Base-by-base conservation (phyloP, 92 coral and sea anemone genomes). In the Metridium senile region DNA sequence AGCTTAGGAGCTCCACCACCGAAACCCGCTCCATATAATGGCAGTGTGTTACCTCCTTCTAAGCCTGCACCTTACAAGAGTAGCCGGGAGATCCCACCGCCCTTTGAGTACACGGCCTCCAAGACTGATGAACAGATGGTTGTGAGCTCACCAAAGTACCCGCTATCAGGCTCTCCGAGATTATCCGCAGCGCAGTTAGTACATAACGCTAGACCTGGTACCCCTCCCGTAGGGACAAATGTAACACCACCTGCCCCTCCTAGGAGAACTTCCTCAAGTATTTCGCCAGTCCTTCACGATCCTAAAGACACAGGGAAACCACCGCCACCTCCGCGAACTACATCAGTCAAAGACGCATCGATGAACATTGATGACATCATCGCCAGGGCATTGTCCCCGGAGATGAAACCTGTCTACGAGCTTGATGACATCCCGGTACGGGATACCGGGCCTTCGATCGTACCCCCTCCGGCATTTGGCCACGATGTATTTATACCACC, bases 391-490 rank as follows among this genome's bases (percentile, higher is more conserved):
- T 70, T 79, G 70, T 79, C 84, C 1, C 66, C 72, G 16, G 76
- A 79, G 4, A 70, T 79, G 76, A 79, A 79, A 56, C 84, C 84
- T 9, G 30, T 56, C 33, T 58, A 49, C 56, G 84, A 77, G 30
- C 66, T 72, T 29, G 71, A 79, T 34, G 91, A 87, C 34, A 68
- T 83, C 56, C 88, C 91, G 0, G 82, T 82, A 0, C 82, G 85
- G 31, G 91, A 87, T 71, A 31, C 71, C 1, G 30, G 72, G 46
- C 52, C 79, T 20, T 20, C 47, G 69, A 31, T 63, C 23, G 43
- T 19, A 18, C 69, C 69, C 1, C 69, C 69, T 16, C 43, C 69
- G 69, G 10, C 45, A 31, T 63, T 63, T 63, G 69, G 69, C 16
- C 25, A 16, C 25, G 59, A 39, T 39, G 49, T 13, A n/a, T n/a